phyloP scores from a whole-genome alignment of 2,113 vertebrate species.

The Stegostoma tigrinum region DNA sequence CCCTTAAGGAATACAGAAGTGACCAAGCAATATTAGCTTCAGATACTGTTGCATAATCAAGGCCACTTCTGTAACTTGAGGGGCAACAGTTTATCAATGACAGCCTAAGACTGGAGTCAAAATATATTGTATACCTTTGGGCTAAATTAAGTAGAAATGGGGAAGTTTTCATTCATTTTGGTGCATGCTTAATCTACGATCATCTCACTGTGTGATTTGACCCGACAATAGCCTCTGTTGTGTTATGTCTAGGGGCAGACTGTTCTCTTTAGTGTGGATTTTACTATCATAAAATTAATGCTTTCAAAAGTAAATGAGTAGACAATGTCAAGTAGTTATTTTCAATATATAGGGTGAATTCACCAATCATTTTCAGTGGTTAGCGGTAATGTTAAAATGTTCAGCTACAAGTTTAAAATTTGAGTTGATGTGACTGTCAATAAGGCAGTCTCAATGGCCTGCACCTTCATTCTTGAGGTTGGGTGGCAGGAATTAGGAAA shows the following conservation, averaged over 20 bases:
- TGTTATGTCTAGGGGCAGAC: slow-evolving; percentile 3
- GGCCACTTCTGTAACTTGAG: slow-evolving; percentile 22
- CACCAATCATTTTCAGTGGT: not conserved
- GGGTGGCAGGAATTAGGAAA: too few relatives aligned
- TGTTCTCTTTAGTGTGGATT: not conserved
- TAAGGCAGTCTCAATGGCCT: not conserved
- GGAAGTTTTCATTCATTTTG: slow-evolving; percentile 33
- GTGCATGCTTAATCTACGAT: not conserved
- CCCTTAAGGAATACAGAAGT: slow-evolving; percentile 36
- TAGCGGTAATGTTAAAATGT: not conserved
- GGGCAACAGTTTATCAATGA: slow-evolving; percentile 3
- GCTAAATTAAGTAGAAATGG: slow-evolving; percentile 34
- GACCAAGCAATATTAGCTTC: not conserved
- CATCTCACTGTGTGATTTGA: slow-evolving; percentile 2
- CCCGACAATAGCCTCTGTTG: slow-evolving; percentile 8
- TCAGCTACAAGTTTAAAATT: not conserved
- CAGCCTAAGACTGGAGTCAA: not conserved
- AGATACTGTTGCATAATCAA: not conserved
- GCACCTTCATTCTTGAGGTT: too few relatives aligned
- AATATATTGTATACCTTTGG: not conserved
- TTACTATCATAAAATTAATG: slow-evolving; percentile 20
- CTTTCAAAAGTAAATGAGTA: not conserved
- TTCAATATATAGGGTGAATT: not conserved
- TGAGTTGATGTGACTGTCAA: not conserved
- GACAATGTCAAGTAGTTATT: not conserved